Evolutionary conservation across 2,797 vertebrate species (phyloP).

Genomic region (Chiloscyllium punctatum): DNA sequence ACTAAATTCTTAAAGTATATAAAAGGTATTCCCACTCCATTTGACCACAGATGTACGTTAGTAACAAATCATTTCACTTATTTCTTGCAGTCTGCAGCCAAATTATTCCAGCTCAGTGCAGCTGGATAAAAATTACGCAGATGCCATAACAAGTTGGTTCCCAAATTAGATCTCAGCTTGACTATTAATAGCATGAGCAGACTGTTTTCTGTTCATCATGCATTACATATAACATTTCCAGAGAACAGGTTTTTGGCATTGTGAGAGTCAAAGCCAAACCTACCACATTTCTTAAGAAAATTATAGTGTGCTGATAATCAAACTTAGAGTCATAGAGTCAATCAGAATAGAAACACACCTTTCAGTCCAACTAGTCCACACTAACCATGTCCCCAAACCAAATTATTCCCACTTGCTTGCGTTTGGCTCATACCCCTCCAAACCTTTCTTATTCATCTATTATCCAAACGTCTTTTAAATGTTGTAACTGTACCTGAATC

Average conservation of each 20-base stretch:
- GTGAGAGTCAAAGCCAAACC: not conserved
- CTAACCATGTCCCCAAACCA: too few species aligned
- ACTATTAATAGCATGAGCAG: constrained; percentile 1
- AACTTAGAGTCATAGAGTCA: not conserved
- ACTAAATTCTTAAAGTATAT: not conserved
- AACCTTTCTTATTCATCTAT: too few species aligned
- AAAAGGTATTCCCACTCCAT: not conserved
- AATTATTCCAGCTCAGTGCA: not conserved
- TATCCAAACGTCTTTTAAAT: too few species aligned
- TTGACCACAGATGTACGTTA: constrained; percentile 5
- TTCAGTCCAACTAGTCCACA: too few species aligned
- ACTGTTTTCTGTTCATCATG: constrained; percentile 23
- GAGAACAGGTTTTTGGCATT: not conserved
- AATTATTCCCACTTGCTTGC: too few species aligned
- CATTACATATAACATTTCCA: not conserved
- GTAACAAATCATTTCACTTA: constrained; percentile 27
- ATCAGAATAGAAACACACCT: too few species aligned
- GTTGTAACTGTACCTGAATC: too few species aligned
- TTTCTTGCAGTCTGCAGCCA: constrained; percentile 11
- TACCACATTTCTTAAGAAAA: not conserved
- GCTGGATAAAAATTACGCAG: constrained; percentile 18
- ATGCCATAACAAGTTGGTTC: constrained; percentile 26
- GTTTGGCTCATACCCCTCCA: too few species aligned
- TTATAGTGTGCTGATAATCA: not conserved
- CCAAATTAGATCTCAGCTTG: constrained; percentile 27